Evolutionary conservation across 2,797 vertebrate genomes (phyloP).

Genomic region (Borostomias antarcticus): DNA sequence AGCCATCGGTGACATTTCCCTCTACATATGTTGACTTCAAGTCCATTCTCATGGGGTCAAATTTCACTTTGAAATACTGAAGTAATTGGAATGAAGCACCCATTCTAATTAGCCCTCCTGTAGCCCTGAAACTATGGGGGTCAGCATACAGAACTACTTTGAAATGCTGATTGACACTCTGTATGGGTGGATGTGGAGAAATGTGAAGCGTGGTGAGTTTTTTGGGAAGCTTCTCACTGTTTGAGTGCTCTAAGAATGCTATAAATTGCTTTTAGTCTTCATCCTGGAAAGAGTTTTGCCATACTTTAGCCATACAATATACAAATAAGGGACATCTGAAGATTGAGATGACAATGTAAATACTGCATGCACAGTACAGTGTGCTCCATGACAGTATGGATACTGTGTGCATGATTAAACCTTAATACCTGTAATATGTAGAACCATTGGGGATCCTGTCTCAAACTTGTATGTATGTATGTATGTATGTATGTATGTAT

Average conservation of each 20-base stretch:
- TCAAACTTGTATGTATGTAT: no score
- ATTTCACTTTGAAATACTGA: neutral
- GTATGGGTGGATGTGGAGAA: neutral
- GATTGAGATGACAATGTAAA: no score
- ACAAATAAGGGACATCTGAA: no score
- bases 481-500: no score
- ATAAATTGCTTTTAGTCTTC: neutral
- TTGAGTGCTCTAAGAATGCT: neutral
- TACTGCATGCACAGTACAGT: no score
- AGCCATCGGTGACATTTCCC: conserved; percentile 36
- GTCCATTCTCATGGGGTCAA: conserved; percentile 5
- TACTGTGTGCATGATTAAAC: no score
- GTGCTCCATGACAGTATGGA: no score
- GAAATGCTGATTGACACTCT: neutral
- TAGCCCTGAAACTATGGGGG: neutral
- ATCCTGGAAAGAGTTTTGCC: neutral
- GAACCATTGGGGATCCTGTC: no score
- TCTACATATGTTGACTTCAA: conserved; percentile 6
- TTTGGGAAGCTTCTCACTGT: conserved; percentile 4
- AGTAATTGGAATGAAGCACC: no score
- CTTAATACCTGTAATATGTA: no score
- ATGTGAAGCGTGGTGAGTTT: neutral
- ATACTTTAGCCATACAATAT: neutral
- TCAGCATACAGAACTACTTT: neutral
- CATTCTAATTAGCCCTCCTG: neutral